Evolutionary conservation across 1,140 invertebrate genomes (phyloP), one percentile per base, ranked within the genome.

Genomic region (Callitettix versicolor): DNA sequence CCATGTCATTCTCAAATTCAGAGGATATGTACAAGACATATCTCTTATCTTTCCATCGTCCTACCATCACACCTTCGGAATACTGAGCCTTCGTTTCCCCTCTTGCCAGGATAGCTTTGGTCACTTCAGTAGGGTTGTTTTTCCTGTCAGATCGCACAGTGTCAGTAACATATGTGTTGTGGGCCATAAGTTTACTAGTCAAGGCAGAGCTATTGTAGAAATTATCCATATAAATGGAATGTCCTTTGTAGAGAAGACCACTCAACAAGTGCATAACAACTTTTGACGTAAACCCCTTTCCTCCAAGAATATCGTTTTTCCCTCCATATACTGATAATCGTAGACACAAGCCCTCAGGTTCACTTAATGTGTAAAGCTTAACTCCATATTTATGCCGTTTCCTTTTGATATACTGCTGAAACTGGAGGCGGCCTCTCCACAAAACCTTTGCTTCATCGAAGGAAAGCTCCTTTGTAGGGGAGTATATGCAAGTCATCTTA

Each of bases 1-100:
- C 55, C 40, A 64, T 34, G 12, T 38, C 40, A n/a, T 59, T 56
- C 9, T 67, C 58, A 49, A 57, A 40, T 22, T 44, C 15, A 5
- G 64, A 66, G 11, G 64, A 63, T 44, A 68, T 59, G 55, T 61
- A 61, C n/a, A 64, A 34, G 1, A 68, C 67, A 43, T 62, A 59
- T 6, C 64, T 55, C 43, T 62, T 66, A 54, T 70, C 66, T 30
- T 58, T 62, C 65, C 68, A 69, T 49, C 66, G 67, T 7, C 58
- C 61, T 2, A n/a, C n/a, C n/a, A 68, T 26, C 12, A 38, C 22
- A 3, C 26, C 15, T 12, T 55, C 21, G n/a, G 26, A 22, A 18
- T 41, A 49, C n/a, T 34, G n/a, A 9, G 43, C 22, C 12, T 22
- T 24, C 9, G 26, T 36, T 47, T 47, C 53, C 15, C 44, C 33